A percentile compares a stretch with the other conserved stretches of the same genome.
phyloP scores from a whole-genome alignment of 2,888 invertebrate species.

The Synergus japonicus region DNA sequence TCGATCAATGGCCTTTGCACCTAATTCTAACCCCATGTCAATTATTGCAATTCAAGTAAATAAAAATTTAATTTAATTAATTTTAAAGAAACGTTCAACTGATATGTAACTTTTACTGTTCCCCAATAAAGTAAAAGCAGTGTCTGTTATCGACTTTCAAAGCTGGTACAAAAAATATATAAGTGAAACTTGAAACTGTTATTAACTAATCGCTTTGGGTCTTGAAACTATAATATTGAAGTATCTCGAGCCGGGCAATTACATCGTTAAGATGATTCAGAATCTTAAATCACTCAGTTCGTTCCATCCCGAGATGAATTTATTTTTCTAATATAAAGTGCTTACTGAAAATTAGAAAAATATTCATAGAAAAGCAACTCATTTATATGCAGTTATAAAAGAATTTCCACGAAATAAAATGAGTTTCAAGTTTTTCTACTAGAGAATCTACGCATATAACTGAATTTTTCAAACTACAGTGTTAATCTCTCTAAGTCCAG shows the following conservation, averaged over 20 bases:
- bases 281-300: constrained; percentile 7
- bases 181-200: neutral
- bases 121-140: neutral
- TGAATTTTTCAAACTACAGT: neutral
- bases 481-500: neutral
- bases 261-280: constrained; percentile 1
- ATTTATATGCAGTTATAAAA: no score
- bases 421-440: neutral
- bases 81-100: neutral
- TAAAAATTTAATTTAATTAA: neutral
- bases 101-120: neutral
- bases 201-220: neutral
- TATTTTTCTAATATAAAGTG: neutral
- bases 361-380: no score
- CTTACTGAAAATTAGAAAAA: no score
- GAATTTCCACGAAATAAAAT: neutral
- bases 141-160: neutral
- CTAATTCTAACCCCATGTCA: neutral
- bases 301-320: neutral
- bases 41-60: neutral
- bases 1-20: constrained; percentile 10
- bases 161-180: neutral
- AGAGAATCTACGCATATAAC: neutral
- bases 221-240: constrained; percentile 18
- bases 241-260: neutral